Base-by-base conservation (phyloP, 2,888 invertebrate species). In the Leucoptera coffeella region DNA sequence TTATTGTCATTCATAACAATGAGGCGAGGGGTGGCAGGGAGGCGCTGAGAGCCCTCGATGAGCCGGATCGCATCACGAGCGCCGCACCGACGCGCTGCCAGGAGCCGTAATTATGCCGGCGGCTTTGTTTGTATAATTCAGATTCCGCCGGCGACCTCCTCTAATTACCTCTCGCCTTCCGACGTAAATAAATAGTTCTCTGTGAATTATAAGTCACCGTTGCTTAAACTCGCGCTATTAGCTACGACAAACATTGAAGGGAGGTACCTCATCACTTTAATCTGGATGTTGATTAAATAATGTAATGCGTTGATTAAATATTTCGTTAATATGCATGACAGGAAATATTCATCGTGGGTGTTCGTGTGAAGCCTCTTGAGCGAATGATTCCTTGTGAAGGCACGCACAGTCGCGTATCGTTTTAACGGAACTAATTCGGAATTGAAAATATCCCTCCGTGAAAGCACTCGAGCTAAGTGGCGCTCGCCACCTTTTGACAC, bases 401-500 rank as follows among this genome's bases (percentile, higher is more conserved):
- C n/a, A n/a, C n/a, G n/a, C n/a, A n/a, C n/a, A n/a, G n/a, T n/a
- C n/a, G 22, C 7, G 12, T 22, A 21, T n/a, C 17, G 23, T 14
- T 15, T 17, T 12, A 23, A 23, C 13, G 14, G 13, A 12, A 41
- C 44, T 53, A 49, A 54, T 50, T 50, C 41, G 42, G 50, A 55
- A 55, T 44, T 42, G 47, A 55, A 45, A 28, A 13, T 30, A 45
- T 43, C 42, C 48, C 49, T 42, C 48, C 48, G 44, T 47, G 59
- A 47, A 60, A 47, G 55, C 53, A 57, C 61, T 57, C 40, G 45
- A 49, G 49, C 59, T 62, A 65, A 69, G 62, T 67, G 65, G 59
- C 61, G 59, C 55, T 64, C 65, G 58, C 65, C 65, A 65, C 65
- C 65, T 64, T 64, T 60, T 65, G 65, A 67, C 64, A 64, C 58